These are phyloP conservation scores for Tamias sibiricus DNA, from an alignment of 2,113 vertebrate species.

Conservation along the genomic window DNA sequence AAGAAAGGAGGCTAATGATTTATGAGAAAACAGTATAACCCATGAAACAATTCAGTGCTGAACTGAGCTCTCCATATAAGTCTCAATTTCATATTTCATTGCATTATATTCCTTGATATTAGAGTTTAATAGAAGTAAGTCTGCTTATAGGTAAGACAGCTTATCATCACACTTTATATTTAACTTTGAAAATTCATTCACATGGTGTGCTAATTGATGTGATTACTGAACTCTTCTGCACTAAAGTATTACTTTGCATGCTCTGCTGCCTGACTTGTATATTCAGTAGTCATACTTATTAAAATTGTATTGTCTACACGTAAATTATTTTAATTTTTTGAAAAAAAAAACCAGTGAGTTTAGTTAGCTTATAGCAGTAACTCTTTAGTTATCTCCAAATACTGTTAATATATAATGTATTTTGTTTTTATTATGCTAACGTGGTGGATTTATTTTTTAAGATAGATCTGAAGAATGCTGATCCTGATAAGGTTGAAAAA, in stretches of 20 bases:
- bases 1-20: background rate
- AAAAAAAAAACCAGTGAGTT: background rate
- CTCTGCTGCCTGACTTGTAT: background rate
- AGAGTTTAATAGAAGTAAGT: background rate
- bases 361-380: background rate
- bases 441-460: conserved; percentile 80
- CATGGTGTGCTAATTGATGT: background rate
- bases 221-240: background rate
- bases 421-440: conserved; percentile 47
- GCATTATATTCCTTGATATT: conserved; percentile 12
- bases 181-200: background rate
- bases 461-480: conserved; percentile 98
- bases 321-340: conserved; percentile 32
- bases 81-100: background rate
- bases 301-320: background rate
- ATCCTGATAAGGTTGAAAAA: conserved; percentile 94
- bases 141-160: background rate
- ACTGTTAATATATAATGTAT: background rate
- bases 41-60: background rate
- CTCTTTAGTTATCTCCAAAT: background rate
- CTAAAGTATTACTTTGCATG: background rate
- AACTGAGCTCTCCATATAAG: background rate
- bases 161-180: background rate
- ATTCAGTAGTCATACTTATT: background rate
- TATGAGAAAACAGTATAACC: background rate